A percentile compares a stretch with the other conserved stretches of the same genome.
Evolutionary conservation across 2,888 invertebrate genomes (phyloP).

Genomic region (Phortica magna): DNA sequence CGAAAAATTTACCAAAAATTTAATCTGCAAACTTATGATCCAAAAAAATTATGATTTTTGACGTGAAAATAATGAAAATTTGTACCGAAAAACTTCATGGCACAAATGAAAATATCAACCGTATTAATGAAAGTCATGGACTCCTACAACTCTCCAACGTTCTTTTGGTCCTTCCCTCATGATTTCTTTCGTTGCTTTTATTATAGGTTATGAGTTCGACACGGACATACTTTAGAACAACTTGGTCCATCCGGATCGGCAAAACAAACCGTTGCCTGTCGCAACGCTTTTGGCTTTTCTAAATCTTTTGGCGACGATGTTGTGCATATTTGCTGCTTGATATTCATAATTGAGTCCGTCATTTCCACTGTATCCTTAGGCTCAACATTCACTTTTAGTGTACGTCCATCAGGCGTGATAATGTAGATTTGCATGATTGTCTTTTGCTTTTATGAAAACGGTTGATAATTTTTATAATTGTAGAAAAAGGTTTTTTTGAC

Average conservation of each 20-base stretch:
- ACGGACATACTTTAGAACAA: not conserved
- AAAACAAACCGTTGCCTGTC: not conserved
- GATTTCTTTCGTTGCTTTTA: not conserved
- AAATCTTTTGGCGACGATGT: not conserved
- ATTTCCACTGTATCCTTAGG: conserved; percentile 11
- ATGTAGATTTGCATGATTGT: conserved; percentile 55
- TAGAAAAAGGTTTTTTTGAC: not conserved
- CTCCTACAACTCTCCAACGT: no score
- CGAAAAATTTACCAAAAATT: no score
- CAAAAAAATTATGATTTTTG: no score
- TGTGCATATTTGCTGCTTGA: not conserved
- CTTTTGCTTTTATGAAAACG: not conserved
- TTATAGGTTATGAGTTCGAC: not conserved
- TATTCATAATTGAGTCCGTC: conserved; percentile 24
- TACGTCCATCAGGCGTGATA: conserved; percentile 56
- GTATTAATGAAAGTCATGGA: no score
- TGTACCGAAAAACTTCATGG: not conserved
- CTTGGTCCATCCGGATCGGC: not conserved
- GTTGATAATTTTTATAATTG: not conserved
- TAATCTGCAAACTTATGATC: no score
- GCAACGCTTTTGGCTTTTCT: conserved; percentile 28
- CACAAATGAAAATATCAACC: no score
- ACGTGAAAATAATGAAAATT: not conserved
- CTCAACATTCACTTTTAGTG: conserved; percentile 48
- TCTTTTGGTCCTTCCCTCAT: not conserved